Evolutionary conservation across 92 coral and sea anemone genomes (phyloP).

Genomic region (Zoanthus sociatus): DNA sequence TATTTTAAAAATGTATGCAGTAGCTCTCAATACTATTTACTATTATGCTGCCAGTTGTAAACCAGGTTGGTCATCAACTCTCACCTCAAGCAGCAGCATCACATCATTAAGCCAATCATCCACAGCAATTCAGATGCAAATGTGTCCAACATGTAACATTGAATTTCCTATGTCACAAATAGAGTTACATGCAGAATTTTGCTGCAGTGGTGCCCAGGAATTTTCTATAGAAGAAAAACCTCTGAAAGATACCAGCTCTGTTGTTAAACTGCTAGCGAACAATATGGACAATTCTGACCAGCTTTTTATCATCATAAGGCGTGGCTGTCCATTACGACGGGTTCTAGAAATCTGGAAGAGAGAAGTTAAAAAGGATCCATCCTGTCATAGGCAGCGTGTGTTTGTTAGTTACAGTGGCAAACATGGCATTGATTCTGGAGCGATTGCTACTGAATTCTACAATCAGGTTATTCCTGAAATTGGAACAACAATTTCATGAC

Average conservation of each 20-base stretch:
- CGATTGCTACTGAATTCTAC: not conserved
- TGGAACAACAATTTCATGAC: constrained; percentile 24
- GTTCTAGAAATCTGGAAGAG: not conserved
- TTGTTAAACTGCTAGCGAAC: not conserved
- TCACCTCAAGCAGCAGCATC: not conserved
- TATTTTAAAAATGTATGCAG: not conserved
- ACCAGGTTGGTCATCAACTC: not conserved
- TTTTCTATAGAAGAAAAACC: not conserved
- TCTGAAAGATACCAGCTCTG: constrained; percentile 7
- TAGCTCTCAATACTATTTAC: not conserved
- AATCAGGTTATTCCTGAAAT: not conserved
- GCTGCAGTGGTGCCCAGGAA: not conserved
- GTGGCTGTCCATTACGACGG: not conserved
- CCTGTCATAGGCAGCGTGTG: constrained; percentile 1
- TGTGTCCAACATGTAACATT: not conserved
- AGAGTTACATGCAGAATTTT: not conserved
- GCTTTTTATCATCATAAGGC: not conserved
- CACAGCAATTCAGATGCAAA: not conserved
- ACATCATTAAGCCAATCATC: not conserved
- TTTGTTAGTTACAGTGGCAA: constrained; percentile 8
- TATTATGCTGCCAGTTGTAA: not conserved
- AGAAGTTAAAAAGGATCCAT: not conserved
- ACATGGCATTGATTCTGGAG: constrained; percentile 19
- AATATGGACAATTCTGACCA: constrained; percentile 6
- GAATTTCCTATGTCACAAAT: not conserved